Conservation (phyloP, 2,888 invertebrate genomes). For the Athetis lepigone region DNA sequence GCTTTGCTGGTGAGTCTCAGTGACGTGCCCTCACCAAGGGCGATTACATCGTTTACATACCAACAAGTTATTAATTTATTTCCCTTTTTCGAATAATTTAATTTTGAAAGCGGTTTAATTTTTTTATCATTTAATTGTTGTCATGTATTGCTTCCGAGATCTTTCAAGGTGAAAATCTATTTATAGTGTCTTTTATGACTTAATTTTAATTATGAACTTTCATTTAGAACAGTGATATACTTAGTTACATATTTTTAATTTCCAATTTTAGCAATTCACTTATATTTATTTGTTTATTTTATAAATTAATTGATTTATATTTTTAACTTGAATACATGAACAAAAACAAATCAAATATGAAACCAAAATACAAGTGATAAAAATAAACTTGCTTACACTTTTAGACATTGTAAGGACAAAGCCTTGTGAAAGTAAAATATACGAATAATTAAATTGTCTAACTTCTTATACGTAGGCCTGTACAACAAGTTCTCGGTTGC, state of each 20-base stretch:
- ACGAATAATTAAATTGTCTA: conserved; percentile 67
- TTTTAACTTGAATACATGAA: conserved; percentile 39
- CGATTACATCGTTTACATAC: conserved; percentile 66
- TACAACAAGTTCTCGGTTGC: conserved; percentile 61
- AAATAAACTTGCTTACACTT: conserved; percentile 51
- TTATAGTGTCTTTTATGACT: background rate
- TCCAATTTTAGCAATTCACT: background rate
- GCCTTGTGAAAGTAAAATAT: conserved; percentile 70
- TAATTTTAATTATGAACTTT: conserved; percentile 5
- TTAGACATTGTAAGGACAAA: conserved; percentile 68
- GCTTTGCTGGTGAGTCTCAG: conserved; percentile 85
- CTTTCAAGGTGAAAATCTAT: conserved; percentile 55
- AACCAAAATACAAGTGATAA: conserved; percentile 42
- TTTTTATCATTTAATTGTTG: conserved; percentile 12
- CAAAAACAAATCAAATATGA: conserved; percentile 38
- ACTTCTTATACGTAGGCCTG: conserved; percentile 31
- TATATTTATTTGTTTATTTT: conserved; percentile 5
- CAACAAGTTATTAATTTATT: conserved; percentile 48
- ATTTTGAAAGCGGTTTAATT: conserved; percentile 37
- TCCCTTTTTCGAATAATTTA: conserved; percentile 25
- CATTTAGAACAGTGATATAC: background rate
- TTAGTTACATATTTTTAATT: background rate
- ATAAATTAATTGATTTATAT: background rate
- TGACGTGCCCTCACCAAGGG: conserved; percentile 70
- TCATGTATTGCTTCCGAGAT: conserved; percentile 32